Conservation (phyloP, 2,888 invertebrate species). For the Aphrophora alni region DNA sequence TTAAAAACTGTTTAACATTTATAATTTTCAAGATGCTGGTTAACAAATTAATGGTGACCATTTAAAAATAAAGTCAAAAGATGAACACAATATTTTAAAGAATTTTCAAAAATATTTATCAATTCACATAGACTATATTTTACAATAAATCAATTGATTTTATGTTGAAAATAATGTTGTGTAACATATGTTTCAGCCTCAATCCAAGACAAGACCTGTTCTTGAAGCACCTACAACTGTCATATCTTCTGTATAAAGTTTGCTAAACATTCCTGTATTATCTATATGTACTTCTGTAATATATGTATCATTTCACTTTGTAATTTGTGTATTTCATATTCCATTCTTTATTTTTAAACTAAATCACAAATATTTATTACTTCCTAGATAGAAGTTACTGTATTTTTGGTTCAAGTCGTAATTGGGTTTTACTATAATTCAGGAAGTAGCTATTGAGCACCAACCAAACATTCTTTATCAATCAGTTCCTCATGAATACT, state of each 20-base stretch:
- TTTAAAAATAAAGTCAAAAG: background rate
- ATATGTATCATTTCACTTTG: background rate
- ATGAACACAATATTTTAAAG: background rate
- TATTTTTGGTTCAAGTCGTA: too few species aligned
- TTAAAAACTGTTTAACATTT: background rate
- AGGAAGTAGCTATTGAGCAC: too few species aligned
- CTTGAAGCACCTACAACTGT: background rate
- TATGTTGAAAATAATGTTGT: background rate
- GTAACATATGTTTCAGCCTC: background rate
- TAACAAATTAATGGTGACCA: background rate
- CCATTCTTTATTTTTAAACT: too few species aligned
- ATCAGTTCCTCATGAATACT: too few species aligned
- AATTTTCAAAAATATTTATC: background rate
- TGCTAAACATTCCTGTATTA: background rate
- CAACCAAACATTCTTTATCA: too few species aligned
- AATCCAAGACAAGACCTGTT: background rate
- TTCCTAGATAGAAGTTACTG: too few species aligned
- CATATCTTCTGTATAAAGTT: background rate
- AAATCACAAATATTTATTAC: too few species aligned
- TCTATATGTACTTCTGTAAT: background rate
- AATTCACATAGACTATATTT: background rate
- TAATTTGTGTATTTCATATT: too few species aligned
- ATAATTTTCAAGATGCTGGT: background rate
- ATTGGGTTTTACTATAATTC: too few species aligned
- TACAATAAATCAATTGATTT: background rate